Conservation (phyloP, 2,113 vertebrate genomes). For the Prunella fulvescens region DNA sequence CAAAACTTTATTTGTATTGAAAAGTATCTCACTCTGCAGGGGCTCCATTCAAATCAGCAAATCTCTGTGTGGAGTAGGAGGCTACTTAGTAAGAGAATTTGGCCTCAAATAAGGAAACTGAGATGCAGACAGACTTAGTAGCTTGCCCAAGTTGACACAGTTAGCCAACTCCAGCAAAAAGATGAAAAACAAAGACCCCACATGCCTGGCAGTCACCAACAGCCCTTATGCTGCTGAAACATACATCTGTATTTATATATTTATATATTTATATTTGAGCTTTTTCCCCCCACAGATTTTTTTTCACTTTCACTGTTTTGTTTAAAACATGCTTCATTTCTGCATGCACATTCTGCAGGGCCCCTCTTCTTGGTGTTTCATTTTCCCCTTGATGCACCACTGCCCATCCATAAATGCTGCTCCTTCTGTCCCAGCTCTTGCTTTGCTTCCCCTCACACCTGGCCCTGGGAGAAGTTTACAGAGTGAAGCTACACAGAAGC, state of each 20-base stretch:
- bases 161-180: not conserved
- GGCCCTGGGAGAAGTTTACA: not conserved
- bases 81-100: constrained; percentile 60
- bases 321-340: not conserved
- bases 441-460: not conserved
- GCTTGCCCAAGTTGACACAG: constrained; percentile 8
- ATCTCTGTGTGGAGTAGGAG: constrained; percentile 56
- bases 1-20: constrained; percentile 68
- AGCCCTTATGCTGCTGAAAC: not conserved
- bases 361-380: not conserved
- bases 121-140: constrained; percentile 34
- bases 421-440: not conserved
- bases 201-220: not conserved
- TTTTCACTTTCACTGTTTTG: not conserved
- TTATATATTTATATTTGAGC: not conserved
- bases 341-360: not conserved
- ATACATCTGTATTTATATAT: accelerated
- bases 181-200: not conserved
- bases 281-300: not conserved
- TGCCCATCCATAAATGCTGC: not conserved
- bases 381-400: not conserved
- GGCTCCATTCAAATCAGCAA: constrained; percentile 59
- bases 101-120: constrained; percentile 50
- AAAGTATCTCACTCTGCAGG: constrained; percentile 51
- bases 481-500: not conserved